A percentile compares a stretch with the other conserved stretches of the same genome.
Evolutionary conservation across 92 coral and sea anemone genomes (phyloP).

Genomic region (Parazoanthus atlanticus): DNA sequence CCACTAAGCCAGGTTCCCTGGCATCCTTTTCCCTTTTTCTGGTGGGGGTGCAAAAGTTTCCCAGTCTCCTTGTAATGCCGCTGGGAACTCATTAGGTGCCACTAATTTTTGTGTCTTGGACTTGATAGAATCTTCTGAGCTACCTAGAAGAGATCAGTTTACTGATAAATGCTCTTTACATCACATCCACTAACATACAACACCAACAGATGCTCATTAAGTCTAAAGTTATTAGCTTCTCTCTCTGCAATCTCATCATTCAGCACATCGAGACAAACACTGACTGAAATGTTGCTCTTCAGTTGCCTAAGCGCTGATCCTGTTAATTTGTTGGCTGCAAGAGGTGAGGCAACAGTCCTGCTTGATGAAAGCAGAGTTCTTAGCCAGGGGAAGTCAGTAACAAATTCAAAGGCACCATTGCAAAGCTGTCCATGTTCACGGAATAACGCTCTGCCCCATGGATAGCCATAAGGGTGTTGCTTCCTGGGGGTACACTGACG

Average conservation of each 20-base stretch:
- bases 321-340: not conserved
- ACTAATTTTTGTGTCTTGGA: too few species aligned
- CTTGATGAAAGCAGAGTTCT: conserved; percentile 24
- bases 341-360: conserved; percentile 2
- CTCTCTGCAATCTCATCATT: conserved; percentile 53
- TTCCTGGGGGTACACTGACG: not conserved
- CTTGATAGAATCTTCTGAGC: not conserved
- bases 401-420: conserved; percentile 48
- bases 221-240: conserved; percentile 13
- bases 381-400: conserved; percentile 58
- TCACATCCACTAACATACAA: conserved; percentile 41
- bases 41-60: too few species aligned
- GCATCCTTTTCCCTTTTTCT: too few species aligned
- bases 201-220: conserved; percentile 47
- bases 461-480: conserved; percentile 4
- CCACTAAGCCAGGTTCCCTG: too few species aligned
- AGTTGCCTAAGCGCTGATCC: conserved; percentile 37
- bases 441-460: conserved; percentile 54
- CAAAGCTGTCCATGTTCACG: conserved; percentile 45
- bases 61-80: too few species aligned
- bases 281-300: conserved; percentile 40
- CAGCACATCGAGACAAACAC: conserved; percentile 43
- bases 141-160: not conserved
- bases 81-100: too few species aligned
- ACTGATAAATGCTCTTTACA: conserved; percentile 27